These are phyloP conservation scores for Fulica atra DNA, from an alignment of 2,113 vertebrate genomes.

Conservation along the genomic window DNA sequence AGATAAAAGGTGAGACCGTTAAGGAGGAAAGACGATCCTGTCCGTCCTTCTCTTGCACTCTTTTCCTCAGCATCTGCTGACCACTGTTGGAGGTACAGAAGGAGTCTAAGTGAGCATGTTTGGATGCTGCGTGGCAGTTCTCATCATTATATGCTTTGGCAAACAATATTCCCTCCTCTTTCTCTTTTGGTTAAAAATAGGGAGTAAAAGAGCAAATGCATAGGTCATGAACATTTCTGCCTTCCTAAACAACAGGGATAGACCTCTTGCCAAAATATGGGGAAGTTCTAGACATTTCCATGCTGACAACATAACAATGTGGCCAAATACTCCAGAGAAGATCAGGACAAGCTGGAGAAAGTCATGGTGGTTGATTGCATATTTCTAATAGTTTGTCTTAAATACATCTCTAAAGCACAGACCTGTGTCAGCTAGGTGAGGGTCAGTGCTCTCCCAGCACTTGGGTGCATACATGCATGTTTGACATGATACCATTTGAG, in stretches of 20 bases:
- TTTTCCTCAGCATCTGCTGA: not conserved
- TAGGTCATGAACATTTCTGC: not conserved
- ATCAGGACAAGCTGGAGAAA: not conserved
- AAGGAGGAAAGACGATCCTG: not conserved
- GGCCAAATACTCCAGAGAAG: not conserved
- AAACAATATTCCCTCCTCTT: not conserved
- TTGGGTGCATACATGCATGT: rapidly evolving
- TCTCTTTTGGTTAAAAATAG: not conserved
- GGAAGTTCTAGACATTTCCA: not conserved
- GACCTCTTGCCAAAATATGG: not conserved
- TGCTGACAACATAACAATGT: not conserved
- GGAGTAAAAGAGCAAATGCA: not conserved
- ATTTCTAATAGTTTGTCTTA: not conserved
- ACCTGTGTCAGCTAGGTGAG: not conserved
- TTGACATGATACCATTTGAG: not conserved
- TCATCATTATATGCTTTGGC: not conserved
- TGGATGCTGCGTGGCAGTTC: not conserved
- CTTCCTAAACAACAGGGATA: not conserved
- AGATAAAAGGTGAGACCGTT: not conserved
- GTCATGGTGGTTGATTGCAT: not conserved
- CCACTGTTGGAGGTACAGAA: not conserved
- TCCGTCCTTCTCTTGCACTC: not conserved
- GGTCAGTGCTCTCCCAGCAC: not conserved
- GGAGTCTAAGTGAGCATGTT: not conserved
- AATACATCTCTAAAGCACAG: not conserved